phyloP scores from a whole-genome alignment of 2,888 invertebrate genomes.

The Drosophila niveifrons region DNA sequence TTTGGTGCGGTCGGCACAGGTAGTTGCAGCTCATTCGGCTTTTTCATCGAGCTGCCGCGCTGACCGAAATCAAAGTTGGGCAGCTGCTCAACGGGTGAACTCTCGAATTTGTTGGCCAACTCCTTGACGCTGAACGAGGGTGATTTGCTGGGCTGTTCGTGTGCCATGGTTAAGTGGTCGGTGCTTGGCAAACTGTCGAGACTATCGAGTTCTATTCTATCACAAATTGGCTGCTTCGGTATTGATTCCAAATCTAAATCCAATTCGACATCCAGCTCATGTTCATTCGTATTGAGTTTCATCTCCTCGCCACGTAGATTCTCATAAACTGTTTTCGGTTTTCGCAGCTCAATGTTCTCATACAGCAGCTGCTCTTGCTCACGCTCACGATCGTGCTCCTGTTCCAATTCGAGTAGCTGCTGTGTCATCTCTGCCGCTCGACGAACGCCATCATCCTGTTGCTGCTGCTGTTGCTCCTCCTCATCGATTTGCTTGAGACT shows the following conservation, averaged over 20 bases:
- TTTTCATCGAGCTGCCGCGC: slow-evolving; percentile 73
- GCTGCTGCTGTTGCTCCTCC: slow-evolving; percentile 52
- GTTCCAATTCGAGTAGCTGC: slow-evolving; percentile 57
- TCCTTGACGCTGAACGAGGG: slow-evolving; percentile 88
- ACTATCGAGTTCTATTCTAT: slow-evolving; percentile 78
- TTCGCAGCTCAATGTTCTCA: slow-evolving; percentile 85
- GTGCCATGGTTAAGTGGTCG: slow-evolving; percentile 60
- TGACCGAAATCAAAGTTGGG: slow-evolving; percentile 86
- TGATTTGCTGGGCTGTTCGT: slow-evolving; percentile 75
- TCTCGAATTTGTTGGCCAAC: slow-evolving; percentile 88
- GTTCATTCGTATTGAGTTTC: slow-evolving; percentile 80
- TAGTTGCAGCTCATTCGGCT: slow-evolving; percentile 64
- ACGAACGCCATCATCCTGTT: slow-evolving; percentile 51
- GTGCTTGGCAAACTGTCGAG: slow-evolving; percentile 74
- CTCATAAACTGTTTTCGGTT: slow-evolving; percentile 83
- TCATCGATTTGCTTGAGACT: slow-evolving; percentile 74
- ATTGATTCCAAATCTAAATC: slow-evolving; percentile 42
- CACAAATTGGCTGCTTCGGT: slow-evolving; percentile 47
- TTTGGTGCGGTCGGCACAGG: slow-evolving; percentile 39
- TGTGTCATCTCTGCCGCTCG: slow-evolving; percentile 65
- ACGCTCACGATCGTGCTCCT: slow-evolving; percentile 64
- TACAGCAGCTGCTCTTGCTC: slow-evolving; percentile 80
- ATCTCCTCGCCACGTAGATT: slow-evolving; percentile 83
- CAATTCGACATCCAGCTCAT: slow-evolving; percentile 66
- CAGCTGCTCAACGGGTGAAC: slow-evolving; percentile 87